Percentiles rank a stretch among this genome's conserved stretches.
Evolutionary conservation across 2,113 vertebrate species (phyloP).

Genomic region (Riparia riparia): DNA sequence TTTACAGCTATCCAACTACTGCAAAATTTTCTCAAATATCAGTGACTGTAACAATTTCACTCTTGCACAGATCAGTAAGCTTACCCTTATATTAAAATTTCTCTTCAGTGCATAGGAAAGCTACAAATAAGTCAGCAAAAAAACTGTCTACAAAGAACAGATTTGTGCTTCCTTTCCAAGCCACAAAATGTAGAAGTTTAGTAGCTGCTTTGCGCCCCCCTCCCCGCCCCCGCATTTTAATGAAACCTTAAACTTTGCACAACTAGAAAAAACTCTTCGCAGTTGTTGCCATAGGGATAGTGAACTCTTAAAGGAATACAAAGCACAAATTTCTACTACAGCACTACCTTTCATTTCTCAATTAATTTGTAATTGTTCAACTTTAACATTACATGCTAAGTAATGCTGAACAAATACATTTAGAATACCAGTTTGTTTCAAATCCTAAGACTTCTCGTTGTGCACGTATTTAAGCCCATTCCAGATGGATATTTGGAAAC

Average conservation of each 20-base stretch:
- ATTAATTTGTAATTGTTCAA: neutral
- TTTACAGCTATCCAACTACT: neutral
- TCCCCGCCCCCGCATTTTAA: neutral
- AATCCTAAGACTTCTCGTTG: neutral
- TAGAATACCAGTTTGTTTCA: neutral
- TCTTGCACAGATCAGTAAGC: neutral
- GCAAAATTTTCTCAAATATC: neutral
- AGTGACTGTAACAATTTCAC: neutral
- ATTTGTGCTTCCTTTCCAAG: conserved; percentile 38
- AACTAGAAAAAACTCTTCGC: conserved; percentile 27
- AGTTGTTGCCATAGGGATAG: neutral
- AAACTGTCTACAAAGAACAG: neutral
- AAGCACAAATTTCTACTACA: neutral
- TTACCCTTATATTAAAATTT: neutral
- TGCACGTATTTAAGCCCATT: neutral
- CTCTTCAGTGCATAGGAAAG: neutral
- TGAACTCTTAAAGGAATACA: neutral
- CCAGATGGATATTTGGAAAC: neutral
- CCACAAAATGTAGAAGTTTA: neutral
- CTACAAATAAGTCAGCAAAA: conserved; percentile 36
- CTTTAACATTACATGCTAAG: neutral
- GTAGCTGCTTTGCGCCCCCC: neutral
- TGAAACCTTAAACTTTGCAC: conserved; percentile 14
- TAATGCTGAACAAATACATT: neutral
- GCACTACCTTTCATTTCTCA: neutral